Base-by-base conservation (phyloP, 2,113 vertebrate genomes). In the Eolophus roseicapilla region DNA sequence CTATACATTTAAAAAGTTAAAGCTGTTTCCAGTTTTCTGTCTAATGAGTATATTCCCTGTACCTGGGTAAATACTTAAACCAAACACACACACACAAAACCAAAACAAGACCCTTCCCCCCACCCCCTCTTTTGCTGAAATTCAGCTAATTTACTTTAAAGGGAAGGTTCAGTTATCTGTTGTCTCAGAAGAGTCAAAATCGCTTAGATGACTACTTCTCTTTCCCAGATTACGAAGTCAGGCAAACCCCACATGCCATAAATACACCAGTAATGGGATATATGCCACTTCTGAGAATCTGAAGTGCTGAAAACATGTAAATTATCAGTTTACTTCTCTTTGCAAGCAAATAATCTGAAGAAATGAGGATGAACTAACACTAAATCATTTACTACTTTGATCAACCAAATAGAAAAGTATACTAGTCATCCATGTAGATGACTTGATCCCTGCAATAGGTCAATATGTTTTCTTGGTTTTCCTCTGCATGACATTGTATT, bases 41-140 rank as follows among this genome's bases (percentile, higher is more conserved):
- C 31, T 41, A 71, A 33, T 88, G 35, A 60, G 21, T 49, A 23
- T 68, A 46, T 59, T 85, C 33, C 7, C 10, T 80, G 35, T 62
- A 35, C 33, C 35, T 76, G 37, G 46, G 6, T 50, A 88, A 71
- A 64, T 41, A 73, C 35, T 82, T 49, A 4, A 9, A 39, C 43
- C 59, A n/a, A 29, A 33, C 2, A 3, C 1, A 1, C 5, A 31
- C 50, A 6, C 0, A 1, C 2, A 70, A 23, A 7, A 25, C 8
- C 43, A 11, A 35, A 47, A 16, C 14, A 37, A 28, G 33, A 59
- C 33, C 20, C 55, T 59, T 7, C 21, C 1, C 7, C 55, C 17
- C 1, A 7, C 3, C 19, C 19, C 16, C 25, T 27, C 4, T 60
- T 79, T 85, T 90, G 13, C 55, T 84, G 70, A 82, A 70, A 87